Conservation (phyloP, 1,140 invertebrate species). For the Bombyx mandarina region DNA sequence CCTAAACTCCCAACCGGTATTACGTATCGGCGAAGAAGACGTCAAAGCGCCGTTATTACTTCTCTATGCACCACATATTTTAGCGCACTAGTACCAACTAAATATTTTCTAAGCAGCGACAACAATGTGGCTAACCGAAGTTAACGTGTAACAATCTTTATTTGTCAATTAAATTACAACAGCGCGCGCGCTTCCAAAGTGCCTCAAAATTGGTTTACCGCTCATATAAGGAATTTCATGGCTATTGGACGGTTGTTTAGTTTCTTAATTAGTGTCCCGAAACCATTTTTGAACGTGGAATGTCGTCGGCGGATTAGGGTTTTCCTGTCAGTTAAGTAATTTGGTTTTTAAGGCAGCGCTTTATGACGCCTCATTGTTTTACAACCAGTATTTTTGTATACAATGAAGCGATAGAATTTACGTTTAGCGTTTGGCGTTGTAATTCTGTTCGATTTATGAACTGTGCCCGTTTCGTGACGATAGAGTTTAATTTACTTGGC, state of each 20-base stretch:
- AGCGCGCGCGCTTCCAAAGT: slow-evolving; percentile 42
- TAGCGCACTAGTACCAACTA: slow-evolving; percentile 14
- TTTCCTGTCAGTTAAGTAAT: slow-evolving; percentile 32
- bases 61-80: slow-evolving; percentile 13
- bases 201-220: slow-evolving; percentile 52
- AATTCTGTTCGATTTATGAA: too few relatives aligned
- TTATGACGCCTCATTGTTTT: slow-evolving; percentile 44
- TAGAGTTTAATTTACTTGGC: too few relatives aligned
- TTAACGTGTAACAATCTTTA: slow-evolving; percentile 41
- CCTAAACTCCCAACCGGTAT: slow-evolving; percentile 1
- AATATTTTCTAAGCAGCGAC: slow-evolving; percentile 18
- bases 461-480: too few relatives aligned
- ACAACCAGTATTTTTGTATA: slow-evolving; percentile 15
- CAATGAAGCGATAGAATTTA: neutral
- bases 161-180: slow-evolving; percentile 54
- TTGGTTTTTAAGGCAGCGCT: slow-evolving; percentile 26
- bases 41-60: slow-evolving; percentile 6
- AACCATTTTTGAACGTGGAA: slow-evolving; percentile 33
- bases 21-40: slow-evolving; percentile 1
- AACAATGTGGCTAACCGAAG: slow-evolving; percentile 14
- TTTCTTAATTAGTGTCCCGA: slow-evolving; percentile 52
- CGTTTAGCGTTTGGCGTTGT: too few relatives aligned
- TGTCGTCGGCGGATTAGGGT: slow-evolving; percentile 32
- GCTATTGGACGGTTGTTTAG: slow-evolving; percentile 51
- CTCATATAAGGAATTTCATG: slow-evolving; percentile 58